Conservation (phyloP, 1,140 invertebrate genomes). For the Palaemon carinicauda region DNA sequence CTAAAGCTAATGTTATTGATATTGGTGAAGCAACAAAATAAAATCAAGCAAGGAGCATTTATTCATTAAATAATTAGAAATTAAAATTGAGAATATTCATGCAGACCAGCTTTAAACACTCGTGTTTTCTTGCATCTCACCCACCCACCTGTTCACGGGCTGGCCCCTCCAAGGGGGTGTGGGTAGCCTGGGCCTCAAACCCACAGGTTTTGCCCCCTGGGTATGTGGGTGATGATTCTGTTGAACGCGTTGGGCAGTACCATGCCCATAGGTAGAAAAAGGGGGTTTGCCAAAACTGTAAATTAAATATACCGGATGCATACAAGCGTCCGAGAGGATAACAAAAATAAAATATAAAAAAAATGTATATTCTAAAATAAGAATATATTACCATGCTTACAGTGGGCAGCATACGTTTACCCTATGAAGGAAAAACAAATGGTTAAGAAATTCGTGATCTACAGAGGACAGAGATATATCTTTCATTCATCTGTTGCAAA, state of each 20-base stretch:
- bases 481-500: too few species aligned
- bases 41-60: not conserved
- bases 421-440: too few species aligned
- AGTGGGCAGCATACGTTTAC: too few species aligned
- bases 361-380: not conserved
- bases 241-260: not conserved
- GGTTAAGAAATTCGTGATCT: too few species aligned
- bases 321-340: not conserved
- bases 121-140: too few species aligned
- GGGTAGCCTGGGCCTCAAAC: not conserved
- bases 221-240: not conserved
- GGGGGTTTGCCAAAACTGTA: slow-evolving; percentile 44
- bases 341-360: not conserved
- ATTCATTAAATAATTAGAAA: not conserved
- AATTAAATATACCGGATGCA: slow-evolving; percentile 29
- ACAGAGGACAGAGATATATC: too few species aligned
- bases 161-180: not conserved
- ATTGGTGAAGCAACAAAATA: not conserved
- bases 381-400: too few species aligned
- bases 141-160: slow-evolving; percentile 24
- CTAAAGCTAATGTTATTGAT: too few species aligned
- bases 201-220: not conserved
- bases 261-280: slow-evolving; percentile 39
- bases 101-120: not conserved
- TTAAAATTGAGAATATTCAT: not conserved